phyloP scores from a whole-genome alignment of 2,888 invertebrate genomes.

The Byasa hedistus region DNA sequence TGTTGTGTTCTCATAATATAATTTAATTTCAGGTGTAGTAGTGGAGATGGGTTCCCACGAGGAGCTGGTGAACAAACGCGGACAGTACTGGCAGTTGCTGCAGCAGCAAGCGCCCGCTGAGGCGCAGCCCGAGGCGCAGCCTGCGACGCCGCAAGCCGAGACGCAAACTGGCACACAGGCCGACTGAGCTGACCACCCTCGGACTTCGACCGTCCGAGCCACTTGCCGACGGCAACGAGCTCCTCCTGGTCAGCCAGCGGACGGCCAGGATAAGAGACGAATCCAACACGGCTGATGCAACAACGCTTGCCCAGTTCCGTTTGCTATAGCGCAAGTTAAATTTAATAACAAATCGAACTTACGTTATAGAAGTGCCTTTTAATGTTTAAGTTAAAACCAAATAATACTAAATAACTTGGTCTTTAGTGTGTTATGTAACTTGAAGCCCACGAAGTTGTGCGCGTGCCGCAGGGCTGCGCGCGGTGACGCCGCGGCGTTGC shows the following conservation, averaged over 20 bases:
- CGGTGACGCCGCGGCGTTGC: too few relatives aligned
- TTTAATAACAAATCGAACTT: constrained; percentile 2
- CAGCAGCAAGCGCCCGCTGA: constrained; percentile 56
- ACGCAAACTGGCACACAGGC: not conserved
- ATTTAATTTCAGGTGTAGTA: constrained; percentile 52
- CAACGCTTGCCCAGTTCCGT: not conserved
- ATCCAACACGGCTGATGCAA: not conserved
- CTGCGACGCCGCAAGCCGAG: constrained; percentile 21
- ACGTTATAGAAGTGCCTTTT: constrained; percentile 23
- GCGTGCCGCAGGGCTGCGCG: not conserved
- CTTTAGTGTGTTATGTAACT: not conserved
- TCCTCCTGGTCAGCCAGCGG: not conserved
- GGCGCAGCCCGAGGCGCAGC: not conserved
- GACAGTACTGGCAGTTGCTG: constrained; percentile 61
- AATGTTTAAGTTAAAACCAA: constrained; percentile 13
- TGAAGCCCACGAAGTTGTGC: not conserved
- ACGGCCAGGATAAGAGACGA: not conserved
- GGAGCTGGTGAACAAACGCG: constrained; percentile 54
- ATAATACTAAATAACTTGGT: constrained; percentile 5
- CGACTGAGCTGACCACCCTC: not conserved
- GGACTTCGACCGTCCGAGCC: not conserved
- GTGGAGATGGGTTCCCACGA: constrained; percentile 67
- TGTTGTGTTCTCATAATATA: not conserved
- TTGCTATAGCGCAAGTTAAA: not conserved
- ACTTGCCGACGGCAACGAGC: not conserved